Evolutionary conservation across 2,888 invertebrate genomes (phyloP), one percentile per base, ranked within the genome.

Genomic region (Megalurothrips usitatus): DNA sequence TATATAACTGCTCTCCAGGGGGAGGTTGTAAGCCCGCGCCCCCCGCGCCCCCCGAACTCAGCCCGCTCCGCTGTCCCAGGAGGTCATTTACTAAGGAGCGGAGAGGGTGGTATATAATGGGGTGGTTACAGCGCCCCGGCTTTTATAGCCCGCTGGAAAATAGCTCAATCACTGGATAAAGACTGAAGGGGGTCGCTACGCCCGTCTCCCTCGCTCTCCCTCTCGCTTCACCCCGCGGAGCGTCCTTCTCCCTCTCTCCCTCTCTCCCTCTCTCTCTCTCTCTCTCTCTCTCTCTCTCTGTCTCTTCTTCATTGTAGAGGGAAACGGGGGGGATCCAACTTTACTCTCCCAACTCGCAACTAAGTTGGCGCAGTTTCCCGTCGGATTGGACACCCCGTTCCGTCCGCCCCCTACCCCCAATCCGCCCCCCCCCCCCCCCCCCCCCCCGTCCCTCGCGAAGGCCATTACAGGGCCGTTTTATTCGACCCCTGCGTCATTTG

Each of bases 161-260:
- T 75, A 75, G 68, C 68, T 75, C 68, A 75, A 75, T 75, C 68
- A 75, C 68, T 75, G 68, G 68, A 26, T 75, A 75, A 75, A 75
- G 68, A 75, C 68, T 75, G 68, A 75, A 26, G 68, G 26, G 23
- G 68, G 68, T 75, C 58, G 34, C 34, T 43, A 43, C 34, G 34
- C 34, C 34, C 34, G 34, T 43, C 34, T 43, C 58, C 17, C 58
- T 58, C 58, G 3, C 58, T 58, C 58, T 58, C 58, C 4, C 58
- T 11, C 52, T 9, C 49, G 49, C 6, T 52, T 19, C 10, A 10
- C 58, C 17, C 58, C 14, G 3, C 34, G 34, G 34, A 43, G 6
- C 3, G 34, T 6, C 58, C 58, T 58, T 58, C n/a, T 58, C 58
- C 58, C 34, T 43, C 34, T 43, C 34, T 43, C n/a, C n/a, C n/a